phyloP scores from a whole-genome alignment of 2,113 vertebrate genomes.

The Podilymbus podiceps region DNA sequence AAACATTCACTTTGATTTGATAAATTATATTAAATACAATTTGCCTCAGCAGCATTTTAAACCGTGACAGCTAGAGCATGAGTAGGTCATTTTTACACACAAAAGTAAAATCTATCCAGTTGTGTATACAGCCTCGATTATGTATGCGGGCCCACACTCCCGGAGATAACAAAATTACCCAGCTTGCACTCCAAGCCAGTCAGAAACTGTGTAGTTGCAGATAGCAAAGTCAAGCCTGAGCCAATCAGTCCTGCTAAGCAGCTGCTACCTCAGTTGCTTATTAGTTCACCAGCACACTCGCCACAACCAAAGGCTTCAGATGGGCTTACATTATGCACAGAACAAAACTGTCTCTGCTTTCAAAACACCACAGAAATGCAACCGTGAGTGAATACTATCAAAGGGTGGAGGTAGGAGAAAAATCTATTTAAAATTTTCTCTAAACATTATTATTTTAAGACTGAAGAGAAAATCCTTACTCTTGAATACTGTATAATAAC shows the following conservation, averaged over 20 bases:
- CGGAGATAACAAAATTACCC: neutral
- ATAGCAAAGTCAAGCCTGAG: neutral
- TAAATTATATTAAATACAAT: neutral
- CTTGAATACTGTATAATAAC: neutral
- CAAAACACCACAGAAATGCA: neutral
- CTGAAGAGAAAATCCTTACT: neutral
- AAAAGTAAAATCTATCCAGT: neutral
- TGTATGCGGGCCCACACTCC: neutral
- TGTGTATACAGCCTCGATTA: neutral
- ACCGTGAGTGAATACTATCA: neutral
- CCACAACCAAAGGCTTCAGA: neutral
- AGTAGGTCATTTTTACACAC: neutral
- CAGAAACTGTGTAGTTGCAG: neutral
- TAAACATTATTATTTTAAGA: neutral
- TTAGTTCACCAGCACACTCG: neutral
- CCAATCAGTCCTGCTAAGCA: slow-evolving; percentile 44
- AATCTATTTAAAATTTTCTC: neutral
- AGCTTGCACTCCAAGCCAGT: neutral
- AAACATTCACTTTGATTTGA: neutral
- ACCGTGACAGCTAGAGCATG: neutral
- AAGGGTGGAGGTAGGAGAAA: neutral
- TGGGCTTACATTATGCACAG: neutral
- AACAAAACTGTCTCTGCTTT: neutral
- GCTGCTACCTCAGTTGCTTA: slow-evolving; percentile 46
- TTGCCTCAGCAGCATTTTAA: neutral